Percentiles rank a stretch among this genome's conserved stretches.
Conservation (phyloP, 2,797 vertebrate species). For the Sphenodon punctatus region DNA sequence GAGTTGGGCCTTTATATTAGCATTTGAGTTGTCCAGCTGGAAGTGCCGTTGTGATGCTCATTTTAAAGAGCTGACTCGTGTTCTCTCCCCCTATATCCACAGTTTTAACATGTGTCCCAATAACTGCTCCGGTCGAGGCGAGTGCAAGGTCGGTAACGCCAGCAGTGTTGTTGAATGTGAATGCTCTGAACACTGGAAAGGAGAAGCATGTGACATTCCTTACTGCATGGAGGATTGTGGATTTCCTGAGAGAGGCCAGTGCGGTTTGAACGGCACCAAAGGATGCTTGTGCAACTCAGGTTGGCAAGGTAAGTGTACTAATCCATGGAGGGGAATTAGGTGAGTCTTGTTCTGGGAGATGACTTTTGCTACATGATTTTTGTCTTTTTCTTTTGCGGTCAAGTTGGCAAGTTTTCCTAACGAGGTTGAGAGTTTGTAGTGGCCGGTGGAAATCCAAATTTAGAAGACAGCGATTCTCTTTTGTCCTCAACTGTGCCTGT, state of each 20-base stretch:
- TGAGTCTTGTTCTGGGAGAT: not conserved
- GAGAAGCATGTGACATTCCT: constrained; percentile 91
- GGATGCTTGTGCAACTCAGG: constrained; percentile 80
- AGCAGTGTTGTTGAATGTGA: constrained; percentile 79
- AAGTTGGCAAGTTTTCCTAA: accelerated
- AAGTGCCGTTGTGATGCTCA: no score
- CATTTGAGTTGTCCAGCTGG: no score
- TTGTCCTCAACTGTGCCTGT: not conserved
- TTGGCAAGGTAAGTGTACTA: constrained; percentile 89
- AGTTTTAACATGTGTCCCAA: constrained; percentile 86
- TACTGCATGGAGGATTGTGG: constrained; percentile 85
- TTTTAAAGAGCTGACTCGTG: no score
- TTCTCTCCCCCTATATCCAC: not conserved
- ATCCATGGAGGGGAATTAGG: accelerated
- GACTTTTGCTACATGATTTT: accelerated
- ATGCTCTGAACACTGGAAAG: constrained; percentile 88
- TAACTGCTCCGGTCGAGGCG: constrained; percentile 90
- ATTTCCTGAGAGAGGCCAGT: constrained; percentile 80
- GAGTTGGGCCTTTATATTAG: no score
- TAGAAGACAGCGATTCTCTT: not conserved
- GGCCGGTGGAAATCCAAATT: accelerated
- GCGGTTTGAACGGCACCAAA: constrained; percentile 70
- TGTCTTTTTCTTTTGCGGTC: not conserved
- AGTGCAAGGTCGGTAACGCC: constrained; percentile 78
- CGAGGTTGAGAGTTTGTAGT: not conserved